A percentile compares a stretch with the other conserved stretches of the same genome.
These are phyloP conservation scores for Spodoptera litura DNA, from an alignment of 1,140 invertebrate genomes.

Conservation along the genomic window DNA sequence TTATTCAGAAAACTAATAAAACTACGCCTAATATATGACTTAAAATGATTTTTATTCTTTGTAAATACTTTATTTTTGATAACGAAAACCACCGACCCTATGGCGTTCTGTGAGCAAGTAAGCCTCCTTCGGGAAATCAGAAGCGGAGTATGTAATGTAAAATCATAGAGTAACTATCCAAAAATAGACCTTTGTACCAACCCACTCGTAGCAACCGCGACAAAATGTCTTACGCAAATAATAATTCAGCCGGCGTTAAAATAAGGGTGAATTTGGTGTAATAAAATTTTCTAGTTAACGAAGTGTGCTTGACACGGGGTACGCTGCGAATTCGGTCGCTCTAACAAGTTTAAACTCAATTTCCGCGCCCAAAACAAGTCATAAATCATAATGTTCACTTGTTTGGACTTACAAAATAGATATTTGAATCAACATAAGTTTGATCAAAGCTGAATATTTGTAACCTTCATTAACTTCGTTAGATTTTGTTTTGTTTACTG, in stretches of 20 bases:
- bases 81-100: too few species aligned
- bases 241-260: background rate
- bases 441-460: constrained; percentile 13
- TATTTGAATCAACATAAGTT: constrained; percentile 15
- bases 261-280: constrained; percentile 43
- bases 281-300: constrained; percentile 49
- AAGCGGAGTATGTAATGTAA: too few species aligned
- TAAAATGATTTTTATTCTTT: too few species aligned
- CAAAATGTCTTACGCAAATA: background rate
- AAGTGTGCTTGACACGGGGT: constrained; percentile 41
- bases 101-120: too few species aligned
- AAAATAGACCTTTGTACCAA: background rate
- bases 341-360: constrained; percentile 37
- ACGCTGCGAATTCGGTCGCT: constrained; percentile 30
- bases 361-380: constrained; percentile 33
- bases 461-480: constrained; percentile 1
- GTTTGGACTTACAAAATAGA: constrained; percentile 22
- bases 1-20: too few species aligned
- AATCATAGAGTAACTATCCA: background rate
- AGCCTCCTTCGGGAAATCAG: too few species aligned
- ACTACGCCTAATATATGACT: too few species aligned
- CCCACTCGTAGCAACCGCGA: background rate
- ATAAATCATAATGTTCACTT: constrained; percentile 37
- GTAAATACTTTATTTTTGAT: too few species aligned
- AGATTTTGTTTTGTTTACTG: background rate